phyloP scores from a whole-genome alignment of 2,888 invertebrate species.

The Danaus chrysippus region DNA sequence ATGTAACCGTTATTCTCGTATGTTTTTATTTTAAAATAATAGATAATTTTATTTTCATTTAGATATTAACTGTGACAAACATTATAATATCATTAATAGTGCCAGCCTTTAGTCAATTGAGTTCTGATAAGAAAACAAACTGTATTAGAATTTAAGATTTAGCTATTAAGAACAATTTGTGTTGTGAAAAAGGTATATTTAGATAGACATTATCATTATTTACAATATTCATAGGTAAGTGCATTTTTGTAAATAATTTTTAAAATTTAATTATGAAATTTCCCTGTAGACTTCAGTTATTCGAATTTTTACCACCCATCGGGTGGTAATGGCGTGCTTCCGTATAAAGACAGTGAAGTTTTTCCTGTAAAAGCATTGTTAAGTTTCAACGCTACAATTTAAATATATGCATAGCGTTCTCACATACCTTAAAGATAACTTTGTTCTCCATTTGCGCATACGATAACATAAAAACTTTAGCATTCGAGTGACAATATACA shows the following conservation, averaged over 20 bases:
- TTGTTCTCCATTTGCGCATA: not conserved
- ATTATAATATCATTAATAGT: not conserved
- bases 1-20: slow-evolving; percentile 53
- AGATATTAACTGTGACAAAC: not conserved
- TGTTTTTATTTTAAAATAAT: slow-evolving; percentile 15
- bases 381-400: not conserved
- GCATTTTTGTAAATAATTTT: not conserved
- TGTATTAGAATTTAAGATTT: too few relatives aligned
- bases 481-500: too few relatives aligned
- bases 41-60: slow-evolving; percentile 12
- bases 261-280: too few relatives aligned
- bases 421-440: not conserved
- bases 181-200: not conserved
- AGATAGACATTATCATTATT: not conserved
- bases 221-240: not conserved
- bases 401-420: not conserved
- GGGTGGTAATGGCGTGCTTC: too few relatives aligned
- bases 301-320: too few relatives aligned
- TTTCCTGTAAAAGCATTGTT: not conserved
- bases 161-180: not conserved
- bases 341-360: not conserved
- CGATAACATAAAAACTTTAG: not conserved
- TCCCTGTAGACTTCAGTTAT: too few relatives aligned
- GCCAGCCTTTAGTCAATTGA: not conserved
- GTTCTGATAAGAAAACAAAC: not conserved